Evolutionary conservation across 1,140 invertebrate genomes (phyloP).

Genomic region (Antheraea mylitta): DNA sequence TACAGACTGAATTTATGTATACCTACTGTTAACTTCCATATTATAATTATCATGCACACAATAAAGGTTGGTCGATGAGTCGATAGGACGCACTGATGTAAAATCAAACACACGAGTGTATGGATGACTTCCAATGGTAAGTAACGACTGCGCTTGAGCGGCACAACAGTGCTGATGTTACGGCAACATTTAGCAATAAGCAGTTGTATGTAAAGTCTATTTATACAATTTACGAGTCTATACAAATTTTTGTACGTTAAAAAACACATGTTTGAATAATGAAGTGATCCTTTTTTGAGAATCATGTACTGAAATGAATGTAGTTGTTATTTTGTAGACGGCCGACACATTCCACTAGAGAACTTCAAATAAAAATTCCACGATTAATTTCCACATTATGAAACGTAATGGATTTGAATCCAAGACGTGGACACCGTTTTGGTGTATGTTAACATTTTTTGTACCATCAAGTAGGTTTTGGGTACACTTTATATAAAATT

Average conservation of each 20-base stretch:
- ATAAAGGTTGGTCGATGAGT: neutral
- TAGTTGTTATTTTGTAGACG: slow-evolving; percentile 74
- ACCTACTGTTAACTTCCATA: slow-evolving; percentile 56
- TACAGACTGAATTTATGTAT: slow-evolving; percentile 75
- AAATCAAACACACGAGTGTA: slow-evolving; percentile 1
- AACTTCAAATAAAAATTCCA: slow-evolving; percentile 72
- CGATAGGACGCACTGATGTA: slow-evolving; percentile 1
- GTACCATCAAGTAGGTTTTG: slow-evolving; percentile 79
- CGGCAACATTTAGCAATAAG: slow-evolving; percentile 74
- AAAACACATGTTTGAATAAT: slow-evolving; percentile 67
- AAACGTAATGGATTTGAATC: slow-evolving; percentile 68
- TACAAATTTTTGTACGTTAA: slow-evolving; percentile 77
- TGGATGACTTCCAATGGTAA: slow-evolving; percentile 21
- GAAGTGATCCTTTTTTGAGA: slow-evolving; percentile 77
- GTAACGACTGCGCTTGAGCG: slow-evolving; percentile 30
- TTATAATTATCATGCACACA: slow-evolving; percentile 27
- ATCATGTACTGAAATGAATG: slow-evolving; percentile 73
- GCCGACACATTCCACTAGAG: slow-evolving; percentile 78
- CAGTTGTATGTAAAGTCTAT: slow-evolving; percentile 77
- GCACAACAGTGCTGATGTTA: slow-evolving; percentile 36
- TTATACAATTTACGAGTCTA: slow-evolving; percentile 79
- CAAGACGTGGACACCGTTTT: slow-evolving; percentile 61
- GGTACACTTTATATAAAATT: slow-evolving; percentile 79
- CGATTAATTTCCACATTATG: slow-evolving; percentile 75
- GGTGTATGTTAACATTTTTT: slow-evolving; percentile 63